Percentiles rank a stretch among this genome's conserved stretches.
phyloP scores from a whole-genome alignment of 2,797 vertebrate genomes.

The Lutjanus campechanus region DNA sequence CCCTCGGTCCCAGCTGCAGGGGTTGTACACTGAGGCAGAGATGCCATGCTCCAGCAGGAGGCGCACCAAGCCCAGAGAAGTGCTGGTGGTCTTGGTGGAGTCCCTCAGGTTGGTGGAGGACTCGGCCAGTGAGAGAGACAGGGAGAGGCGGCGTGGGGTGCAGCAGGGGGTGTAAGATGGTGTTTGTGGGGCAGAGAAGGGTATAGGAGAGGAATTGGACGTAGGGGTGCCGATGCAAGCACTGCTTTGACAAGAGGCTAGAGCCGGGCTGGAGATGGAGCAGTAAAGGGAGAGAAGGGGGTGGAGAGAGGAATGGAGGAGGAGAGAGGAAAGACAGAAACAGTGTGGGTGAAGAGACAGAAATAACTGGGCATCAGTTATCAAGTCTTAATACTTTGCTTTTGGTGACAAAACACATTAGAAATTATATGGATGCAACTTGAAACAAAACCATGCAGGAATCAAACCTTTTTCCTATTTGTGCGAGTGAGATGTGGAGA shows the following conservation, averaged over 20 bases:
- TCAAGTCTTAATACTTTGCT: background rate
- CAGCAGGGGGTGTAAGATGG: constrained; percentile 93
- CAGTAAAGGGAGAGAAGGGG: background rate
- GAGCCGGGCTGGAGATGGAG: constrained; percentile 83
- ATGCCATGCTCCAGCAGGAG: constrained; percentile 95
- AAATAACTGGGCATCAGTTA: constrained; percentile 23
- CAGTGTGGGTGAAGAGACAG: constrained; percentile 10
- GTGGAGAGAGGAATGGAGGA: background rate
- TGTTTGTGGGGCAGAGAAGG: constrained; percentile 86
- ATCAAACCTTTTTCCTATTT: background rate
- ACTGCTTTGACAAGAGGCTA: constrained; percentile 70
- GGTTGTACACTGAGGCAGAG: constrained; percentile 94
- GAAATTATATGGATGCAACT: background rate
- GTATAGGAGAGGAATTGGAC: constrained; percentile 83
- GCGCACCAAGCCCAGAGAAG: constrained; percentile 94
- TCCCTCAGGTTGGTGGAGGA: constrained; percentile 97
- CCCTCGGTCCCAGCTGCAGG: constrained; percentile 92
- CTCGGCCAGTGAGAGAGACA: constrained; percentile 93
- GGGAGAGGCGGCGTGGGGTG: constrained; percentile 94
- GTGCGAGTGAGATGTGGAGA: background rate
- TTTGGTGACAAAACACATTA: constrained; percentile 4
- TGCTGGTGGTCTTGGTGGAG: constrained; percentile 97
- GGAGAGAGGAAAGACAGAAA: background rate
- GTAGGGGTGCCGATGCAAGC: constrained; percentile 41
- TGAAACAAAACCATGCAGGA: constrained; percentile 1